Percentiles rank a stretch among this genome's conserved stretches.
phyloP scores from a whole-genome alignment of 2,113 vertebrate species.

The Alligator sinensis region DNA sequence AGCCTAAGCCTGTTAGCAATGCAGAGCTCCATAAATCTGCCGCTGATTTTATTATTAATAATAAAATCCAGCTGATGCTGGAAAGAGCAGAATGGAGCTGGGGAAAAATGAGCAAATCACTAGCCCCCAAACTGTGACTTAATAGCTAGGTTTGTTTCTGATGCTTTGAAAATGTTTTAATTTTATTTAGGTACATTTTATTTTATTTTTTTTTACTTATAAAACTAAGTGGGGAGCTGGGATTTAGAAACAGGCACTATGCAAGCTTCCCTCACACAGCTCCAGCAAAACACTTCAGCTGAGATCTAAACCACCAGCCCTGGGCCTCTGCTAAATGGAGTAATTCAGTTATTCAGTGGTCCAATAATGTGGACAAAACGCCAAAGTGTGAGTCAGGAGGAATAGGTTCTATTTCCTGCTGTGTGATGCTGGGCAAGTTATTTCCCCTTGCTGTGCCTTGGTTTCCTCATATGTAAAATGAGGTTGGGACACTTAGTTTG shows the following conservation, averaged over 20 bases:
- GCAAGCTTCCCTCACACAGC: neutral
- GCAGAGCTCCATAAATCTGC: neutral
- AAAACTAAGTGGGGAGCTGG: neutral
- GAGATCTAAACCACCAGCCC: neutral
- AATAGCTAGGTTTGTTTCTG: neutral
- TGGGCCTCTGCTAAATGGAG: neutral
- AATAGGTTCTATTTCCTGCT: slow-evolving; percentile 41
- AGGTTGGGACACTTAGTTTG: slow-evolving; percentile 5
- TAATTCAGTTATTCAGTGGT: neutral
- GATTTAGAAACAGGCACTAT: neutral
- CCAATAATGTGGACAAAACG: slow-evolving; percentile 10
- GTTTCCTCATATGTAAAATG: slow-evolving; percentile 17
- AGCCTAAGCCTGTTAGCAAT: neutral
- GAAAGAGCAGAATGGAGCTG: neutral
- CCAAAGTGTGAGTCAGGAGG: slow-evolving; percentile 46
- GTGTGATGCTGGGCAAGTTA: slow-evolving; percentile 29
- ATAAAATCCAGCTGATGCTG: neutral
- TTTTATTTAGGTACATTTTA: neutral
- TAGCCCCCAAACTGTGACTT: neutral
- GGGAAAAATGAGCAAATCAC: neutral
- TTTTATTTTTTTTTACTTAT: neutral
- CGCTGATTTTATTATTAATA: neutral
- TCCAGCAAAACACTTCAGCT: neutral
- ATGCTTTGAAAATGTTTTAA: neutral
- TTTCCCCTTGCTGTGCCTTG: slow-evolving; percentile 27